Evolutionary conservation across 2,113 vertebrate genomes (phyloP), one percentile per base, ranked within the genome.

Genomic region (Synodontis membranacea): DNA sequence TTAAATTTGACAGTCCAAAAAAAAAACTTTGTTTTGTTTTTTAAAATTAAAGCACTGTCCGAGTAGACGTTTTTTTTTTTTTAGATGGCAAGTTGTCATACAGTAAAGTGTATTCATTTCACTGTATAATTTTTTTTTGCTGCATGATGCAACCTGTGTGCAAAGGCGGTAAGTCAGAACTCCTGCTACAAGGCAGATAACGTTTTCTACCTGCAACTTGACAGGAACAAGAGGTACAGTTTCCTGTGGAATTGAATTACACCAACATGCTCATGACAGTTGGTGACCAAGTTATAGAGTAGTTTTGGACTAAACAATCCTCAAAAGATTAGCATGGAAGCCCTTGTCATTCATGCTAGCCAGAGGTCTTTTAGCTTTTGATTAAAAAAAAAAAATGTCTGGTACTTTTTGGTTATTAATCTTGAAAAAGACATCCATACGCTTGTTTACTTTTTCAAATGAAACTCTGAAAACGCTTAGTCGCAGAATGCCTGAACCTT

Each of bases 261-360:
- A 56, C n/a, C 25, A 15, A 28, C 37, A 31, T 37, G 14, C 52
- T 31, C 76, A 23, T 37, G 76, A 54, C 37, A 19, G 23, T 15
- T 10, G 48, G 25, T 80, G 78, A 23, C 34, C 31, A 80, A 80
- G 79, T 80, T 74, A 52, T 19, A n/a, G n/a, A n/a, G n/a, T n/a
- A 4, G 37, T 42, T 70, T 39, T 19, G 66, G 7, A 74, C 9
- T 5, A 44, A 42, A 44, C 10, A 74, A 44, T 25, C 70, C 70
- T 70, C 7, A 21, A 19, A 19, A 68, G 66, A 68, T 68, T 34
- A 37, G 60, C 60, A 17, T 68, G 64, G 1, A 64, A 64, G n/a
- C 15, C 60, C n/a, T 74, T 74, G 39, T 28, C 23, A 44, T 74
- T 74, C 42, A 44, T n/a, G 23, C 42, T 42, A 42, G 68, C 34